A percentile compares a stretch with the other conserved stretches of the same genome.
These are phyloP conservation scores for Drosophila austrosaltans DNA, from an alignment of 2,888 invertebrate species.

Conservation along the genomic window DNA sequence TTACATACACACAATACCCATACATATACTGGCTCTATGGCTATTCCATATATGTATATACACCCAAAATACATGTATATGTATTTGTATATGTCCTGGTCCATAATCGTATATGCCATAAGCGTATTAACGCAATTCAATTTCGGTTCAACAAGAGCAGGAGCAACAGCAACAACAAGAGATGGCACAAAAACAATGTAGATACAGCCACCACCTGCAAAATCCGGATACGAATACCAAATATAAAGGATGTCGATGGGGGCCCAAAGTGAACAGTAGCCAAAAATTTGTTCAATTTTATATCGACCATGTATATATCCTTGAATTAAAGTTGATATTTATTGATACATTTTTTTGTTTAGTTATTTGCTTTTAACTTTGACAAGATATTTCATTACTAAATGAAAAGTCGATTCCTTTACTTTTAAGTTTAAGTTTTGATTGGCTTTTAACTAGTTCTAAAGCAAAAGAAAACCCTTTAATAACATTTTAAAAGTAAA, in stretches of 20 bases:
- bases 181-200: slow-evolving; percentile 56
- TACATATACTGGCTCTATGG: slow-evolving; percentile 18
- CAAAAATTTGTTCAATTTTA: neutral
- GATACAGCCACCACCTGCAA: slow-evolving; percentile 58
- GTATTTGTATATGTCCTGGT: slow-evolving; percentile 10
- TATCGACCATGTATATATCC: neutral
- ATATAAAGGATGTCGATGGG: neutral
- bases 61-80: slow-evolving; percentile 16
- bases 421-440: no score
- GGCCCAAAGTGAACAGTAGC: neutral
- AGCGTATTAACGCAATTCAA: slow-evolving; percentile 78
- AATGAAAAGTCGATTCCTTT: no score
- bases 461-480: no score
- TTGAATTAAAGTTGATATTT: neutral
- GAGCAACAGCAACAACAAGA: slow-evolving; percentile 35
- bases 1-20: slow-evolving; percentile 33
- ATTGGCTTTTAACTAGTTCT: no score
- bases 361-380: no score
- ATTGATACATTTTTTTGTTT: neutral
- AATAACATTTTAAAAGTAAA: no score
- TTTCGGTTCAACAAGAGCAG: slow-evolving; percentile 51
- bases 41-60: neutral
- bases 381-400: no score
- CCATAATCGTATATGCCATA: slow-evolving; percentile 61
- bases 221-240: neutral